phyloP scores from a whole-genome alignment of 1,140 invertebrate genomes.

The Archivesica marissinica region DNA sequence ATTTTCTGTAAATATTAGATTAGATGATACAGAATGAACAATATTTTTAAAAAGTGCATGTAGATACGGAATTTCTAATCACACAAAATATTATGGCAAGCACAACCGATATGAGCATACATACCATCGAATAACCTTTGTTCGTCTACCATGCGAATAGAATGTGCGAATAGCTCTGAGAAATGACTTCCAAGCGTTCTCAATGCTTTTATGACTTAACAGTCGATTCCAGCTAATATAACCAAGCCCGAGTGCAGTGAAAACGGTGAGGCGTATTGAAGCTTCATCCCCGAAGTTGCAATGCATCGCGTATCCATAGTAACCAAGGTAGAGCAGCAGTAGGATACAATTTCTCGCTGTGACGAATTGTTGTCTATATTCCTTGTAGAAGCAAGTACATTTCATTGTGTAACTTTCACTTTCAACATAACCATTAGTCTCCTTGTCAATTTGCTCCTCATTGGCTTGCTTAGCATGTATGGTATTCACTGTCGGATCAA shows the following conservation, averaged over 20 bases:
- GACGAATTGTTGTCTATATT: not conserved
- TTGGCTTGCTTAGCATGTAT: too few species aligned
- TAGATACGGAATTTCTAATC: too few species aligned
- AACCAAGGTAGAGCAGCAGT: not conserved
- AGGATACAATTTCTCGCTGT: conserved; percentile 8
- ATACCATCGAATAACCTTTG: conserved; percentile 26
- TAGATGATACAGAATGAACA: too few species aligned
- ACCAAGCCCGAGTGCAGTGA: not conserved
- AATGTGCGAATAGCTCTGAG: not conserved
- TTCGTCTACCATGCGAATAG: not conserved
- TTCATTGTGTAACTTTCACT: too few species aligned
- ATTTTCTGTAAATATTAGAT: too few species aligned
- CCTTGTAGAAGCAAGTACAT: not conserved
- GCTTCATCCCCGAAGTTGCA: conserved; percentile 9
- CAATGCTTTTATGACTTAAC: not conserved
- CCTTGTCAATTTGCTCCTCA: too few species aligned
- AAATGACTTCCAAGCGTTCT: not conserved
- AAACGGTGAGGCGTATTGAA: conserved; percentile 25
- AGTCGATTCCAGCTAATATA: not conserved
- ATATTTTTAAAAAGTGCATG: too few species aligned
- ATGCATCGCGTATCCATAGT: conserved; percentile 34
- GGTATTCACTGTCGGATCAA: too few species aligned
- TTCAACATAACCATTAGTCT: too few species aligned
- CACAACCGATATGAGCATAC: too few species aligned
- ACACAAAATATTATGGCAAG: too few species aligned